Conservation (phyloP, 2,113 vertebrate species). For the Ornithorhynchus anatinus region DNA sequence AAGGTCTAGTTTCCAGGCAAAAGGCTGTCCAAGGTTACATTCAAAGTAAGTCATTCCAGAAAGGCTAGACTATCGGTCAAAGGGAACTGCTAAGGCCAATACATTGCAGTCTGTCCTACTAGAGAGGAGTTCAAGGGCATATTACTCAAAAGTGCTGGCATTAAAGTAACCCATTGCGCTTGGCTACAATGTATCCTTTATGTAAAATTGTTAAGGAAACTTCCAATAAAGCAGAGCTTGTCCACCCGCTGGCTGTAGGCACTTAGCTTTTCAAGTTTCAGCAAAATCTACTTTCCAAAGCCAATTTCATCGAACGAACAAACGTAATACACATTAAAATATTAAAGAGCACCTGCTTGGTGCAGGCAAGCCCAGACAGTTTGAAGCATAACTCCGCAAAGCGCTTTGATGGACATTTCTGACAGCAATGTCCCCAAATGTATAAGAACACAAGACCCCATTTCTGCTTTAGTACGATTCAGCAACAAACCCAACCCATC, state of each 20-base stretch:
- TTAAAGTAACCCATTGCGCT: background rate
- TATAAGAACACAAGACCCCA: conserved; percentile 1
- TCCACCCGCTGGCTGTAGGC: conserved; percentile 31
- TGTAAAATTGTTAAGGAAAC: conserved; percentile 29
- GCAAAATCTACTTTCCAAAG: conserved; percentile 41
- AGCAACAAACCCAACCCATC: background rate
- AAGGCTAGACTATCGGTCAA: background rate
- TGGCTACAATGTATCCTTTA: background rate
- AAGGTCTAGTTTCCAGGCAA: background rate
- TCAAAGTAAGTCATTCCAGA: background rate
- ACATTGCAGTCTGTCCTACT: background rate
- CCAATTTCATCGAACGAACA: conserved; percentile 44
- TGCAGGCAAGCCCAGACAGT: conserved; percentile 47
- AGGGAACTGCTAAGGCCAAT: background rate
- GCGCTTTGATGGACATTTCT: conserved; percentile 17
- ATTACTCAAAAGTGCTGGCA: background rate
- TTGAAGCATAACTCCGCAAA: conserved; percentile 12
- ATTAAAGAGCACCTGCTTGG: conserved; percentile 47
- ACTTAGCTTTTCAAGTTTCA: conserved; percentile 60
- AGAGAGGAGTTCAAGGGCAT: background rate
- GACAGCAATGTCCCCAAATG: background rate
- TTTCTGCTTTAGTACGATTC: background rate
- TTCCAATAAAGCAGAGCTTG: conserved; percentile 34
- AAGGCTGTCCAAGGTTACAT: background rate
- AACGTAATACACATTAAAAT: conserved; percentile 31